Evolutionary conservation across 37 sponge, comb jelly and placozoan species (phyloP), one percentile per base, ranked within the genome.

Genomic region (Ianthella basta): DNA sequence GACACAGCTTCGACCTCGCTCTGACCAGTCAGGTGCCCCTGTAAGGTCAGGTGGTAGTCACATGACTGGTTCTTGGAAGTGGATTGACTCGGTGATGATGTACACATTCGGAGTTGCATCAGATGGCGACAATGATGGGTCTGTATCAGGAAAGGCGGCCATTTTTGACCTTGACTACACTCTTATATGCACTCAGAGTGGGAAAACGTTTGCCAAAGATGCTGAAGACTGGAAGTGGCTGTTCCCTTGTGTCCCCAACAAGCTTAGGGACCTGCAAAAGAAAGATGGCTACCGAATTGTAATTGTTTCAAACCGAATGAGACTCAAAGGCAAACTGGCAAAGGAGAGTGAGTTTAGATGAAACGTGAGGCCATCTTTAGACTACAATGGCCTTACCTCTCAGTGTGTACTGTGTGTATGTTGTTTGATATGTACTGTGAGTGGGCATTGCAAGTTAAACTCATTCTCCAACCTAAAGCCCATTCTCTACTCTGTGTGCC

Each of bases 151-250:
- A 56, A 91, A 79, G 60, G 60, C 95, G 25, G 93, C 95, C 20
- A 61, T 84, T 6, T 97, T 95, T 78, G 98, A 97, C 82, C 59
- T 97, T 33, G 98, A 97, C 70, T 77, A 86, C 56, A 97, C 98
- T 16, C 57, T 97, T 15, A 95, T 97, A 21, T 86, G 87, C 12
- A 97, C 98, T 21, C 80, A 80, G 25, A 92, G 92, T 30, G 98
- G 98, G 39, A 80, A 60, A 32, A 87, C 84, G 55, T 97, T 97
- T 79, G 82, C 92, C 16, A 93, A 60, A 16, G 87, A 79, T 29
- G 69, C 67, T 15, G 77, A 73, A 30, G 98, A 97, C 55, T 97
- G 98, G 98, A 91, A 83, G 57, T 63, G 91, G 5, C 73, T 85
- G 80, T 40, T 55, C 24, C 74, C 85, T 14, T 38, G 75, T 30